Base-by-base conservation (phyloP, 2,888 invertebrate species). In the Yponomeuta malinellus region DNA sequence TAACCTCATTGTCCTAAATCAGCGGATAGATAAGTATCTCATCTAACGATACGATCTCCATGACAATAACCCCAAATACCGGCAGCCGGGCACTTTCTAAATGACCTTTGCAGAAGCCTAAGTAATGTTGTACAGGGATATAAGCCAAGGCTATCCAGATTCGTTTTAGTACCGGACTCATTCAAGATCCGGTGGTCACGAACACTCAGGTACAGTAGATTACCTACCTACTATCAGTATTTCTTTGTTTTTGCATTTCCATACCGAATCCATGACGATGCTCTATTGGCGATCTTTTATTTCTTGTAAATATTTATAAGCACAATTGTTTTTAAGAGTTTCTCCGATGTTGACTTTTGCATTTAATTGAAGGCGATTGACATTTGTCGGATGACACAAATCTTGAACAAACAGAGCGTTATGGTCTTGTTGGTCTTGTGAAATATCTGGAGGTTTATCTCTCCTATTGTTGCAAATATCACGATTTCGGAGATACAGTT, bases 111-210 rank as follows among this genome's bases (percentile, higher is more conserved):
- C 73, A 76, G 76, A 75, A 77, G 78, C 78, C 75, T 72, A 72
- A 76, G 78, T 78, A 85, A 84, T 87, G 87, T 63, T 4, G 81
- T 84, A 83, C 79, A 80, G 88, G 81, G 81, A 89, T 84, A 88
- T 89, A 87, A 90, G 83, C 87, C 90, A 91, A 90, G 90, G 90
- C 83, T 85, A 82, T 79, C 85, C 77, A 81, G 70, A 70, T 65
- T 65, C n/a, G 63, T 66, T 70, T 52, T 43, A 69, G 63, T 83
- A 77, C 78, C 79, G 86, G 81, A 85, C 87, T 86, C 88, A 87
- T 85, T 88, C 84, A 76, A 85, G 85, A 88, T 89, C 88, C 85
- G 86, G 83, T 78, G 84, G 89, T 91, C 91, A 91, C 91, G 90
- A 89, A 68, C 48, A 71, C 43, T 63, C 37, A 68, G 12, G 4